A percentile compares a stretch with the other conserved stretches of the same genome.
phyloP scores from a whole-genome alignment of 2,113 vertebrate genomes.

The Hypanus sabinus region DNA sequence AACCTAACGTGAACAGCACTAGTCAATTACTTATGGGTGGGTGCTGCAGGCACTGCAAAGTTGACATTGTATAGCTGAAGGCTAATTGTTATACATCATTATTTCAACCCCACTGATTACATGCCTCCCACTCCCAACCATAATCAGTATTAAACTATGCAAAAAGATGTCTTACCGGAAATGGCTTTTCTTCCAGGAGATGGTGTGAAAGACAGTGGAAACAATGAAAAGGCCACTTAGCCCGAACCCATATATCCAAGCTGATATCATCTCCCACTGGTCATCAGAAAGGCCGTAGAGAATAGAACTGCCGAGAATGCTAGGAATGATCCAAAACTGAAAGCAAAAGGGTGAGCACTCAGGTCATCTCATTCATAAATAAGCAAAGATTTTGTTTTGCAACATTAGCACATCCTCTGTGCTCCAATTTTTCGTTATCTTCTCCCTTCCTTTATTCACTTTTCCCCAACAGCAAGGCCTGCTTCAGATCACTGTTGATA shows the following conservation, averaged over 20 bases:
- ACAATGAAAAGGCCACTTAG: slow-evolving; percentile 88
- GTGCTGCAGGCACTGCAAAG: too few relatives aligned
- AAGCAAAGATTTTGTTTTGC: background rate
- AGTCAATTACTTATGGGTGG: too few relatives aligned
- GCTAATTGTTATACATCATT: too few relatives aligned
- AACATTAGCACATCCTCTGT: background rate
- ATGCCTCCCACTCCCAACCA: too few relatives aligned
- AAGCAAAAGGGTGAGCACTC: background rate
- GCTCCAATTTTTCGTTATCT: background rate
- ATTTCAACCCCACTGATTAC: too few relatives aligned
- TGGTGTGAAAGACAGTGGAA: slow-evolving; percentile 86
- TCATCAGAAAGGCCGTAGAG: slow-evolving; percentile 81
- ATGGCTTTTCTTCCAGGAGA: slow-evolving; percentile 93
- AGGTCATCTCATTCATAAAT: background rate
- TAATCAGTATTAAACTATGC: background rate
- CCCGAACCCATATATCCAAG: slow-evolving; percentile 87
- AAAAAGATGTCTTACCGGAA: slow-evolving; percentile 60
- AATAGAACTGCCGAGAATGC: slow-evolving; percentile 80
- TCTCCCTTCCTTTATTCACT: background rate
- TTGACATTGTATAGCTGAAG: too few relatives aligned
- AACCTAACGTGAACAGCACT: too few relatives aligned
- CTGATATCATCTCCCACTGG: slow-evolving; percentile 79
- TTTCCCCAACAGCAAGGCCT: background rate
- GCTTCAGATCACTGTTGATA: background rate
- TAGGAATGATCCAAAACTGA: slow-evolving; percentile 86